Percentiles rank a stretch among this genome's conserved stretches.
Conservation (phyloP, 2,888 invertebrate species). For the Melinopterus prodromus region DNA sequence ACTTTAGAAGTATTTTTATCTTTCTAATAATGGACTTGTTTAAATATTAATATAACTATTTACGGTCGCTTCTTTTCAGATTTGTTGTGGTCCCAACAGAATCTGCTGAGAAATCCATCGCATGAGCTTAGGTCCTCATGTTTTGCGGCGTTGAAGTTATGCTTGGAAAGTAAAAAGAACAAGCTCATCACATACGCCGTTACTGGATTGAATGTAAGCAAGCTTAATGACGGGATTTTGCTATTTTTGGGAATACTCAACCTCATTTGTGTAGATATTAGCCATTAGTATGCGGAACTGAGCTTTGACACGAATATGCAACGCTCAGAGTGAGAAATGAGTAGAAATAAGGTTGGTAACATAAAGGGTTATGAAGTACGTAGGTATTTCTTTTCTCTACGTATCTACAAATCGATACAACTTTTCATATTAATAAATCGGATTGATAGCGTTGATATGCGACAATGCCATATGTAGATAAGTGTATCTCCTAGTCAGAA, state of each 20-base stretch:
- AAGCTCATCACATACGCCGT: constrained; percentile 85
- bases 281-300: background rate
- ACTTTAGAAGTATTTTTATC: constrained; percentile 7
- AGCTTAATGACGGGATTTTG: constrained; percentile 5
- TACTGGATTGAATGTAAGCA: constrained; percentile 88
- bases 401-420: background rate
- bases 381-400: too few relatives aligned
- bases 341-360: background rate
- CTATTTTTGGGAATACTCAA: background rate
- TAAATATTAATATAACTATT: background rate
- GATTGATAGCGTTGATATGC: background rate
- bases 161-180: constrained; percentile 86
- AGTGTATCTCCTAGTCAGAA: too few relatives aligned
- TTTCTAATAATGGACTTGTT: background rate
- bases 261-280: background rate
- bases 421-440: background rate
- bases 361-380: background rate
- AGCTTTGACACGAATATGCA: background rate
- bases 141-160: constrained; percentile 84
- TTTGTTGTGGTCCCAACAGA: constrained; percentile 81
- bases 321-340: background rate
- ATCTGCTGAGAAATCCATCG: constrained; percentile 77
- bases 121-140: constrained; percentile 86
- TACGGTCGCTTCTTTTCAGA: constrained; percentile 64
- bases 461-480: background rate